Percentiles rank a stretch among this genome's conserved stretches.
Evolutionary conservation across 2,888 invertebrate species (phyloP).

Genomic region (Eulithis prunata): DNA sequence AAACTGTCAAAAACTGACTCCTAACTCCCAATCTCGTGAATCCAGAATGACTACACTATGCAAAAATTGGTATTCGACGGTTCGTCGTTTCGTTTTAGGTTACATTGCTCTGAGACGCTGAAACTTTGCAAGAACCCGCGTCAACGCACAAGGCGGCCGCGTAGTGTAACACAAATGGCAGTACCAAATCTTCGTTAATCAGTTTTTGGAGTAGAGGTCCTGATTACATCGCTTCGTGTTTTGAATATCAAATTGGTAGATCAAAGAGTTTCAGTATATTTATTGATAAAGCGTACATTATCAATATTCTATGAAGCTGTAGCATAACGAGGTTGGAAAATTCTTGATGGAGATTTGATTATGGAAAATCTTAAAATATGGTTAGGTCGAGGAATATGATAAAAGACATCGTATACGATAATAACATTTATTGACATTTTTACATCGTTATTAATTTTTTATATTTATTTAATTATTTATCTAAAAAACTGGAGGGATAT

Average conservation of each 20-base stretch:
- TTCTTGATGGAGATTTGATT: constrained; percentile 17
- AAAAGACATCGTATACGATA: not conserved
- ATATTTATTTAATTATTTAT: no score
- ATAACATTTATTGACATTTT: no score
- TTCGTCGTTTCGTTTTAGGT: no score
- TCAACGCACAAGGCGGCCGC: no score
- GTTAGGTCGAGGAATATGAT: not conserved
- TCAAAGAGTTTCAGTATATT: constrained; percentile 58
- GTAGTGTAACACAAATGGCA: no score
- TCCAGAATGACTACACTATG: constrained; percentile 36
- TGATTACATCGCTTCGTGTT: constrained; percentile 56
- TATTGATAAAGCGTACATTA: constrained; percentile 50
- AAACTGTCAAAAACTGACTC: constrained; percentile 43
- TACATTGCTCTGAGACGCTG: no score
- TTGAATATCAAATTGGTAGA: constrained; percentile 58
- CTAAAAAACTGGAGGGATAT: no score
- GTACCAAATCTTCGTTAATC: no score
- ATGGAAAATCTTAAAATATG: constrained; percentile 17
- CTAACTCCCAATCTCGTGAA: constrained; percentile 38
- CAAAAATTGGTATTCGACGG: no score
- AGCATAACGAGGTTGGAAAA: constrained; percentile 40
- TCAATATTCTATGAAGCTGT: constrained; percentile 53
- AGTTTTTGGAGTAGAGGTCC: no score
- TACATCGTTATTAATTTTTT: no score
- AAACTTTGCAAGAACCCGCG: no score